Base-by-base conservation (phyloP, 1,140 invertebrate genomes). In the Cephus cinctus region DNA sequence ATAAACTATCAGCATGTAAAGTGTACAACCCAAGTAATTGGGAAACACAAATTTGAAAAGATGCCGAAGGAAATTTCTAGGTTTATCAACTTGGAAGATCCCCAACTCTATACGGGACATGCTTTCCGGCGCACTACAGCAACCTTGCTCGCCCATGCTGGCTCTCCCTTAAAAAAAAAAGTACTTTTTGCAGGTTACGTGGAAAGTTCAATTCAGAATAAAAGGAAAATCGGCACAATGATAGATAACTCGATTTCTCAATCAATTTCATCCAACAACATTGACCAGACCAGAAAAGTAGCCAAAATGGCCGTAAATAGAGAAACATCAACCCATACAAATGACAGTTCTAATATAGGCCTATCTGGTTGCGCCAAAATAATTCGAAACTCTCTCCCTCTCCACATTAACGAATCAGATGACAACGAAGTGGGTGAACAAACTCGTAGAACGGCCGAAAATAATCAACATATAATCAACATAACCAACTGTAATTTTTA, bases 31-130 rank as follows among this genome's bases (percentile, higher is more conserved):
- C 34, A 35, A 16, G 34, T 35, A n/a, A 35, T 35, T 35, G 2
- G 34, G 18, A 35, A 35, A 35, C 34, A 35, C 34, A 35, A n/a
- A 6, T 35, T 35, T 35, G 34, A 35, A 35, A 35, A 35, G 18
- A 14, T 35, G 18, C 34, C 34, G 6, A 12, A 35, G 2, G 12
- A 35, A 16, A 35, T 35, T 35, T n/a, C 34, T 1, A 16, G 18
- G 18, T 35, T 35, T 35, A n/a, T 35, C 12, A 16, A 16, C 34
- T 14, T 35, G 34, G 34, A 35, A 35, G 34, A 2, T 35, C 1
- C 34, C 12, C 12, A 35, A 35, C 12, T 8, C 12, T 35, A 12
- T 16, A 2, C 2, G 12, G 2, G 34, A 35, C 34, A 1, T 16
- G 18, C 6, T 16, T 35, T 35, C 2, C 34, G 34, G 6, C n/a